Base-by-base conservation (phyloP, 2,888 invertebrate genomes). In the Eledona agricola region DNA sequence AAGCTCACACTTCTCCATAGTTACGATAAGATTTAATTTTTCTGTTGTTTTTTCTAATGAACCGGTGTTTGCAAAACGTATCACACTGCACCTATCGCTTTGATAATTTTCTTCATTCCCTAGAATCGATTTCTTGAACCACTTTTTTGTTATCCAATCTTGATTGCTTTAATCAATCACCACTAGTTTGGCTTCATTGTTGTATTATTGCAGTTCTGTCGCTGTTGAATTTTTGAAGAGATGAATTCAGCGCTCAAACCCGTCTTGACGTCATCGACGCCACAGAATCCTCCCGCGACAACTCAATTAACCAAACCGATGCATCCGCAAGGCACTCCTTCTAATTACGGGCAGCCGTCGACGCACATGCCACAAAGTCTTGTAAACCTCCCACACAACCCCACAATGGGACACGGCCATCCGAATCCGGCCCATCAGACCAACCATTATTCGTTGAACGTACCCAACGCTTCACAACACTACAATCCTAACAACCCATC, bases 221-320 rank as follows among this genome's bases (percentile, higher is more conserved):
- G 15, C 20, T 31, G 42, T 40, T 51, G 35, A 28, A 40, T 28
- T 50, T 50, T 4, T 42, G 25, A 26, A 26, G 77, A 73, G 73
- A 83, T 83, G 83, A 83, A 82, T 78, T 82, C 83, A 70, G 81
- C 82, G 71, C 74, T 83, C 75, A 83, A 83, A 77, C 82, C 83
- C 72, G 81, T 79, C 69, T 70, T 82, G 67, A 77, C 81, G 61
- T 78, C 81, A 75, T 58, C 72, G 17, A 65, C 66, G 32, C 73
- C 77, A 71, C 75, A 80, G 75, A 71, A 66, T 57, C 58, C 72
- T 12, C 46, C 68, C 15, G 66, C 66, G 32, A 57, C 68, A 13
- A 55, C 65, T 10, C 70, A 65, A 38, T 49, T 71, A 29, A 55
- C 43, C 40, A 74, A 74, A 56, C 67, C 71, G 9, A 71, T 72